Conservation (phyloP, 2,797 vertebrate genomes). For the Psittacula echo region DNA sequence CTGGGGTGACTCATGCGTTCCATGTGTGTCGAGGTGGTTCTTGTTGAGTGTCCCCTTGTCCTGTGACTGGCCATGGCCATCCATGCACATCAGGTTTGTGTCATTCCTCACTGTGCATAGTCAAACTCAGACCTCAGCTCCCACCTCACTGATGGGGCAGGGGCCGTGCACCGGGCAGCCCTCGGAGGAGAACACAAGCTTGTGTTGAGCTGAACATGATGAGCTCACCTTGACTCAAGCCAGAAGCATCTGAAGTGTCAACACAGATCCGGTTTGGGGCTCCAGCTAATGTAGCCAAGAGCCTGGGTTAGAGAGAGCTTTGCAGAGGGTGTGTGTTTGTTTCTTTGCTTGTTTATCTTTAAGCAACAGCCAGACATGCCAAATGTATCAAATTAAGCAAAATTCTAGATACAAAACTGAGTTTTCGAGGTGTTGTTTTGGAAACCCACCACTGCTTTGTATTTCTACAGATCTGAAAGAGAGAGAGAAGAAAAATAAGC, state of each 20-base stretch:
- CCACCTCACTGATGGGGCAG: background rate
- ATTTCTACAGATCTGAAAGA: slow-evolving; percentile 89
- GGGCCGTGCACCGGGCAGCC: background rate
- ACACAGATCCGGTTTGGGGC: background rate
- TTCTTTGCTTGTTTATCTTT: background rate
- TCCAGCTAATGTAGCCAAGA: background rate
- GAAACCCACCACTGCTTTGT: slow-evolving; percentile 85
- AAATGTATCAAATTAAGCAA: background rate
- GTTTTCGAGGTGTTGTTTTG: slow-evolving; percentile 47
- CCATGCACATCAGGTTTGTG: background rate
- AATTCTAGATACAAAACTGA: background rate
- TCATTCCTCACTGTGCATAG: background rate
- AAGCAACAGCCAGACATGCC: background rate
- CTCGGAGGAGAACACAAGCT: background rate
- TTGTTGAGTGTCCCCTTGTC: background rate
- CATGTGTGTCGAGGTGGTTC: background rate
- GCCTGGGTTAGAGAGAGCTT: background rate
- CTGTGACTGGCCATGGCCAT: background rate
- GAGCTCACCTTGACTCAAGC: background rate
- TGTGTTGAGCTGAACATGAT: background rate
- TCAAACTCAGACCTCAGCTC: background rate
- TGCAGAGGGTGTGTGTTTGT: background rate
- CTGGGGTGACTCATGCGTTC: background rate
- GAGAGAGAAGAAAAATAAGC: slow-evolving; percentile 87
- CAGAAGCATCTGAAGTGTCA: background rate